A percentile compares a stretch with the other conserved stretches of the same genome.
Evolutionary conservation across 2,888 invertebrate genomes (phyloP).

Genomic region (Hymenopus coronatus): DNA sequence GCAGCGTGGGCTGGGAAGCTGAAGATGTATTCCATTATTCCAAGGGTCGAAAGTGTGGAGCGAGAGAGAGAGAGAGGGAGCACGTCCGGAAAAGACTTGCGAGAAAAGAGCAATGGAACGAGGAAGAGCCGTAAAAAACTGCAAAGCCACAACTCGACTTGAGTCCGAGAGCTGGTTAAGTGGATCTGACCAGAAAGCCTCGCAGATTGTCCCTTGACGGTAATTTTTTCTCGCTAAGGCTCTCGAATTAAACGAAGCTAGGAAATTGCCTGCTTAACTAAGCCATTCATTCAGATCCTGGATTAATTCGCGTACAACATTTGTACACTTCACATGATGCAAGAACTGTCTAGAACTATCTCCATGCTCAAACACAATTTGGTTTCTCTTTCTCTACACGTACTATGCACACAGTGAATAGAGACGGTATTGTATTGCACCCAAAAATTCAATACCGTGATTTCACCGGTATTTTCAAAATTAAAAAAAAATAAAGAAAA

Average conservation of each 20-base stretch:
- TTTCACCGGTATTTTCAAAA: no score
- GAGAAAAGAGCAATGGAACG: background rate
- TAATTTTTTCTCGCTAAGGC: background rate
- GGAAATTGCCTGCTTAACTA: background rate
- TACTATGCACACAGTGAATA: no score
- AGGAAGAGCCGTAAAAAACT: background rate
- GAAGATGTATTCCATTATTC: slow-evolving; percentile 20
- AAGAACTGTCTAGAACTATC: no score
- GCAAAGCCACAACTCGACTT: background rate
- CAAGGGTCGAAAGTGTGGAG: background rate
- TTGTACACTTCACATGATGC: no score
- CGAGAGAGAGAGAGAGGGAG: background rate
- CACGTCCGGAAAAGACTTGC: background rate
- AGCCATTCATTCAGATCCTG: background rate
- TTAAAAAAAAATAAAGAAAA: no score
- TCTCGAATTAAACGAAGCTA: background rate
- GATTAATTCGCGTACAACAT: no score
- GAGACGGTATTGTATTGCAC: no score
- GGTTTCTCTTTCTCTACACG: no score
- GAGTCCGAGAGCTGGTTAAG: background rate
- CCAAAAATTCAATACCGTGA: no score
- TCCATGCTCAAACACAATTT: no score
- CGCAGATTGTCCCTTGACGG: background rate
- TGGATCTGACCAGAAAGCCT: background rate
- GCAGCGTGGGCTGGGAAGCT: background rate